Percentiles rank a stretch among this genome's conserved stretches.
Evolutionary conservation across 2,888 invertebrate species (phyloP).

Genomic region (Cetonia aurata): DNA sequence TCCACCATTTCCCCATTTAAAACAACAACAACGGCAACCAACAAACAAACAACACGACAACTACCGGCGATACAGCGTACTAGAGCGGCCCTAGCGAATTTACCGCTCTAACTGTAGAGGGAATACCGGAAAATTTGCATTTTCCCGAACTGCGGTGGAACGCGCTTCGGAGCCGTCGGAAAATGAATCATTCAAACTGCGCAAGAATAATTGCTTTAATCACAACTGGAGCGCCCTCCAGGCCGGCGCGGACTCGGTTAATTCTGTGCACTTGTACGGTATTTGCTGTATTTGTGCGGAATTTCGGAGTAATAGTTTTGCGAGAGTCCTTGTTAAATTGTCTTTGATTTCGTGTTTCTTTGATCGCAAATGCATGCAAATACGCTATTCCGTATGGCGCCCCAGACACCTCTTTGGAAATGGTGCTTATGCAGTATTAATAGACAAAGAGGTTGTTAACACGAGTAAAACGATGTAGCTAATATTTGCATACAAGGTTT

Average conservation of each 20-base stretch:
- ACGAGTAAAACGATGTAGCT: no score
- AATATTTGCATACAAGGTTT: no score
- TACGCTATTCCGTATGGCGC: no score
- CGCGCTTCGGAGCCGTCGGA: slow-evolving; percentile 7
- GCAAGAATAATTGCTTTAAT: slow-evolving; percentile 38
- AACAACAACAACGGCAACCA: slow-evolving; percentile 9
- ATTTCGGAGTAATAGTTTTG: no score
- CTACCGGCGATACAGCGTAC: no score
- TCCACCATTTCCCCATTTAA: background rate
- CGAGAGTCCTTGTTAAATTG: no score
- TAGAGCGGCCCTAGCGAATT: background rate
- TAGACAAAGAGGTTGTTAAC: no score
- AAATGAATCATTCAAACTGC: slow-evolving; percentile 38
- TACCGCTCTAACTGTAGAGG: slow-evolving; percentile 2
- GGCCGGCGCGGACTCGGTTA: background rate
- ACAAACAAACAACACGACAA: background rate
- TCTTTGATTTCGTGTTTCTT: no score
- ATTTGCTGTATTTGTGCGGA: no score
- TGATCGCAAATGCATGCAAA: no score
- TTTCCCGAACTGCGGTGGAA: background rate
- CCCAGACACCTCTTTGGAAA: no score
- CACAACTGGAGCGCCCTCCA: slow-evolving; percentile 24
- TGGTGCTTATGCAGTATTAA: background rate
- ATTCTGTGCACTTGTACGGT: slow-evolving; percentile 5
- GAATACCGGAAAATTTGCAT: slow-evolving; percentile 17